Evolutionary conservation across 2,113 vertebrate species (phyloP), one percentile per base, ranked within the genome.

Genomic region (Tragulus kanchil): DNA sequence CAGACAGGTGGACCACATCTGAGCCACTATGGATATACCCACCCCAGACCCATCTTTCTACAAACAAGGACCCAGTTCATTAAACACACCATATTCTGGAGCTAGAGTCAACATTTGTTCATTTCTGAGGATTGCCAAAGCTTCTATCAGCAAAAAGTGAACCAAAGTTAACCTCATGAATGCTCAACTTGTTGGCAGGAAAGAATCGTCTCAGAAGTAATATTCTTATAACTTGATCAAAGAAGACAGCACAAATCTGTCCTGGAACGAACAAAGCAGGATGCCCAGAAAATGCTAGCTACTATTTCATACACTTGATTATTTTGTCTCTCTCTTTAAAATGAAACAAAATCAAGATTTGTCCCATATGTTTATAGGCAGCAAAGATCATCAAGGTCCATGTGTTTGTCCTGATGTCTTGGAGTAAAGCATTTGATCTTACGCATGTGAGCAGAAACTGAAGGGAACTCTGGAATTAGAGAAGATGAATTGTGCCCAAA

Each of bases 161-260:
- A 25, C 21, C 5, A 61, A 77, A 64, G 0, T 13, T 64, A 79
- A 8, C 13, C 11, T 67, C 26, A 59, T 10, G 31, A n/a, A 65
- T 69, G 8, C 25, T 86, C 15, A 28, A 83, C 19, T 14, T 45
- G 21, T 59, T 9, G 56, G 26, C 10, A 42, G 9, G 10, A 84
- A 88, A 79, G 48, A 48, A 42, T 59, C 48, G 31, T 8, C 19
- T 50, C 15, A 45, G 26, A 88, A 84, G 16, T 75, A 59, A 89
- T 83, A 75, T 93, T 85, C 89, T 86, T 64, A n/a, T 25, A 90
- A 73, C 61, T 48, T 77, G 64, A 81, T 42, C n/a, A 91, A 16
- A 58, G 15, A 92, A 79, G 78, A n/a, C 17, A 96, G 5, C 10
- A 45, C 42, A 25, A 25, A 45, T 42, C 3, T 73, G 36, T 73